Conservation (phyloP, 2,113 vertebrate species). For the Hydrochoerus hydrochaeris region DNA sequence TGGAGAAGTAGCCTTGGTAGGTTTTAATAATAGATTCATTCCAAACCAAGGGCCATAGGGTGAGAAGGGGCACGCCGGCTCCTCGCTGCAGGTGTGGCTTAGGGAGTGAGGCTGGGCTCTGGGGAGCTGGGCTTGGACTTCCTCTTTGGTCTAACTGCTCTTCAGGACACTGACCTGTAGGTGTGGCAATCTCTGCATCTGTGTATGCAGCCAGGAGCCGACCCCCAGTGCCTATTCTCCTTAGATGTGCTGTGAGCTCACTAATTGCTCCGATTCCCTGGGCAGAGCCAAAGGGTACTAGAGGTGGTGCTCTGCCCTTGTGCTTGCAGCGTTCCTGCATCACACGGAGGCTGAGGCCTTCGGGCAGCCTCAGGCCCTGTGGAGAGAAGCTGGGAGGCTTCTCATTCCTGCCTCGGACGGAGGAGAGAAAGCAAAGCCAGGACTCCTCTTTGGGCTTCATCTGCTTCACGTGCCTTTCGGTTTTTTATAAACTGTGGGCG, state of each 20-base stretch:
- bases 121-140: not conserved
- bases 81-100: not conserved
- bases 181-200: not conserved
- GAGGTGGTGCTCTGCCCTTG: not conserved
- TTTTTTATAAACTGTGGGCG: not conserved
- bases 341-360: rapidly evolving
- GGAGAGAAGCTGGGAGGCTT: not conserved
- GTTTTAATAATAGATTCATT: constrained; percentile 28
- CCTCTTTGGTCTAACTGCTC: not conserved
- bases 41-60: not conserved
- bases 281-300: not conserved
- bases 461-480: not conserved
- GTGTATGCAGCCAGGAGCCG: not conserved
- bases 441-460: not conserved
- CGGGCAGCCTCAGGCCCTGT: not conserved
- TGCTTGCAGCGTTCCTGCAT: not conserved
- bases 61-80: not conserved
- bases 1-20: not conserved
- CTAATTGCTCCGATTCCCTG: not conserved
- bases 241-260: not conserved
- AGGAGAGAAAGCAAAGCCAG: not conserved
- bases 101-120: not conserved
- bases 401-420: not conserved
- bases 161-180: not conserved
- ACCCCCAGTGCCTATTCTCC: not conserved